Evolutionary conservation across 2,888 invertebrate genomes (phyloP).

Genomic region (Celastrina argiolus): DNA sequence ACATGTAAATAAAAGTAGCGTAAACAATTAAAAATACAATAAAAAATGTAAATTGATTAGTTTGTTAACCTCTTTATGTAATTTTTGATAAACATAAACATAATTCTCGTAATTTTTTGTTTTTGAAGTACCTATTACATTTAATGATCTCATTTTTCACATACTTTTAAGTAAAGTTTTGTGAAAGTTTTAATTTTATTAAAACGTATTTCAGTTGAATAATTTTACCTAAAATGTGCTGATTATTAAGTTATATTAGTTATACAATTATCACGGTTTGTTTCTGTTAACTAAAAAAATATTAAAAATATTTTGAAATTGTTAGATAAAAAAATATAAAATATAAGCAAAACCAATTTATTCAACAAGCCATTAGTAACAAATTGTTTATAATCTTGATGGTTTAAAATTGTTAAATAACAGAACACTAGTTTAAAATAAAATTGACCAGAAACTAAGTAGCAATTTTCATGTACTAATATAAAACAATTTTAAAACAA

Average conservation of each 20-base stretch:
- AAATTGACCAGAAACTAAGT: not conserved
- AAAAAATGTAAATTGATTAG: conserved; percentile 7
- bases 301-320: too few relatives aligned
- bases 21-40: not conserved
- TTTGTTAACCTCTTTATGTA: conserved; percentile 12
- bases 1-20: not conserved
- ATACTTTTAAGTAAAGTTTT: not conserved
- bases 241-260: not conserved
- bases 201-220: not conserved
- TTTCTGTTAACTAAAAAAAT: too few relatives aligned
- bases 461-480: conserved; percentile 22
- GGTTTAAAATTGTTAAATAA: too few relatives aligned
- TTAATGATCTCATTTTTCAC: not conserved
- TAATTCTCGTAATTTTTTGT: too few relatives aligned
- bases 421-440: too few relatives aligned
- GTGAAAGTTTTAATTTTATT: not conserved
- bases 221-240: not conserved
- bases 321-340: too few relatives aligned
- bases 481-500: not conserved
- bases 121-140: not conserved
- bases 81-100: not conserved
- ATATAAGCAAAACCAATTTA: too few relatives aligned
- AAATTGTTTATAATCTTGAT: too few relatives aligned
- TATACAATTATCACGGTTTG: too few relatives aligned
- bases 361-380: too few relatives aligned